Evolutionary conservation across 2,797 vertebrate genomes (phyloP), one percentile per base, ranked within the genome.

Genomic region (Cryptoprocta ferox): DNA sequence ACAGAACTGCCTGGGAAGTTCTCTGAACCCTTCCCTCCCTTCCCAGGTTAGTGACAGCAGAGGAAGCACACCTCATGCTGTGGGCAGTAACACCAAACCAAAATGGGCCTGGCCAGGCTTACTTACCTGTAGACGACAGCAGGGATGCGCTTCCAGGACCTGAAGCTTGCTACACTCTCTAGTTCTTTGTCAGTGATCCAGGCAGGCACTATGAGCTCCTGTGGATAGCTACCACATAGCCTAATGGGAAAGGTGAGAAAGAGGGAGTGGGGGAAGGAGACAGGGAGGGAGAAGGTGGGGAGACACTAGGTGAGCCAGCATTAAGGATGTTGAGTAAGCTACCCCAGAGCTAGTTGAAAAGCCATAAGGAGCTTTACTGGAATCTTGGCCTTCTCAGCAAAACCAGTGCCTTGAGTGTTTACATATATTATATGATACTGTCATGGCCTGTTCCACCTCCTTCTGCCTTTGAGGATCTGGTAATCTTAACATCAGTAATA

Each of bases 131-230:
- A 99, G 97, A 99, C 99, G 48, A 99, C 99, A 1, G 99, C 98
- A 26, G 99, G 99, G 98, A 99, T 99, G 97, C 99, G 99, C 96
- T 99, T 99, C 99, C 99, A 99, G 95, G 99, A 99, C 45, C 99
- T 99, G 98, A 99, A 99, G 96, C 99, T 99, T 2, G 99, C 99
- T 98, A 99, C 99, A 6, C 99, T 99, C 98, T 99, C 99, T 95
- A 99, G 98, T 98, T 99, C 99, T 98, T 99, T 99, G 98, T 99
- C 99, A 0, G 99, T 99, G 98, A 99, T 99, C 99, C 99, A 99
- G 94, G 99, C 99, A 6, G 99, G 99, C 92, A 99, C 99, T 84
- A 99, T 99, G 97, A 99, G 99, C 94, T 99, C 99, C 98, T 99
- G 99, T 39, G 99, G 99, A 97, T 99, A 99, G 98, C 99, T 99